Evolutionary conservation across 2,797 vertebrate species (phyloP), one percentile per base, ranked within the genome.

Genomic region (Pristis pectinata): DNA sequence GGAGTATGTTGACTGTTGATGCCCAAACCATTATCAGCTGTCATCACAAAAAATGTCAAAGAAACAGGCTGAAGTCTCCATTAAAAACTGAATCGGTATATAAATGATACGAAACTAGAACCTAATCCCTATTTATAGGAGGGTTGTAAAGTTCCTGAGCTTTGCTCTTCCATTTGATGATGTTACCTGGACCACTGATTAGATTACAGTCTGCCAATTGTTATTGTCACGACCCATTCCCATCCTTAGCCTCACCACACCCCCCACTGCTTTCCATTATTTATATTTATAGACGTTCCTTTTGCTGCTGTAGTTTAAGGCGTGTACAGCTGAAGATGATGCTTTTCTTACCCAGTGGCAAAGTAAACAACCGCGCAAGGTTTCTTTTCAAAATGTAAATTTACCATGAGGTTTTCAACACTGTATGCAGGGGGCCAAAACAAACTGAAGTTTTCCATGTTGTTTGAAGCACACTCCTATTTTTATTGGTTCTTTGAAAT

Each of bases 281-380:
- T 93, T 94, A 94, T 56, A 94, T 94, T 76, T 94, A n/a, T 74
- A 30, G 44, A 94, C 30, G 34, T n/a, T 1, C 74, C 37, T 91
- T 41, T 91, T 67, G n/a, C 41, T 53, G 17, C 44, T 53, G 92
- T 70, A 67, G 72, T 94, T 37, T 34, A 34, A 76, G 67, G 70
- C 94, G 76, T 94, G 70, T 13, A n/a, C 44, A 53, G 41, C 41
- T 44, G 93, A 37, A 82, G 83, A 87, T 59, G 19, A 10, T 70
- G 27, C 61, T 92, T 34, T 27, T 89, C 44, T 82, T 53, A 30
- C 61, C 41, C 41, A 61, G 59, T 67, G 89, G 19, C 9, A 41
- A 92, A 70, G 37, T 61, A 53, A 61, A 34, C 49, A 85, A 15
- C 24, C 53, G 74, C 76, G 61, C 67, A 53, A 3, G 24, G 49